Base-by-base conservation (phyloP, 1,140 invertebrate genomes). In the Lycorma delicatula region DNA sequence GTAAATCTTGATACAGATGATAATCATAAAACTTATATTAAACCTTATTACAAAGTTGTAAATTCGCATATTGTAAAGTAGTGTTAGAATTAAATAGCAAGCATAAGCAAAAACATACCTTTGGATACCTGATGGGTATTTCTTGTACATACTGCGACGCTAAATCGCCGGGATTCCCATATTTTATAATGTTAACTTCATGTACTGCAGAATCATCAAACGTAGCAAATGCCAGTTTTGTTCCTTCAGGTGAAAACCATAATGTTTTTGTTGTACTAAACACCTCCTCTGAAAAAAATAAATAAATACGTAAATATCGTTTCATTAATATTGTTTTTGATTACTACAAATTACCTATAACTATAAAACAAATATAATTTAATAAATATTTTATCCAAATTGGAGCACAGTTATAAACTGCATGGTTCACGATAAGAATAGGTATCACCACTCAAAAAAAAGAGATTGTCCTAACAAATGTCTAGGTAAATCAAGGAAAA, bases 231-330 rank as follows among this genome's bases (percentile, higher is more conserved):
- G 86, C 86, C 51, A 97, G 64, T 66, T 81, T 84, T n/a, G 71
- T 81, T 4, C 90, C 90, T 64, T 83, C 78, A 0, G 85, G 81
- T 23, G 91, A 93, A 73, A 94, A 93, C 92, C 93, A 97, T 7
- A 92, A 70, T 0, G 93, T 93, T 63, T 83, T 81, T 56, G 90
- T 89, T 0, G 84, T 84, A 61, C 82, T 81, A 67, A 97, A 82
- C 5, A 97, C 85, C 72, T 97, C 93, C 83, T 96, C 93, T 92
- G 76, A 57, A 78, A 77, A n/a, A n/a, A n/a, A n/a, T n/a, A n/a
- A n/a, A n/a, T n/a, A n/a, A n/a, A n/a, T n/a, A n/a, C n/a, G n/a
- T n/a, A n/a, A n/a, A n/a, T n/a, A n/a, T n/a, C n/a, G n/a, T n/a
- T n/a, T n/a, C n/a, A n/a, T n/a, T n/a, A n/a, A n/a, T n/a, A n/a